Conservation (phyloP, 2,797 vertebrate species). For the Emydoidea blandingii region DNA sequence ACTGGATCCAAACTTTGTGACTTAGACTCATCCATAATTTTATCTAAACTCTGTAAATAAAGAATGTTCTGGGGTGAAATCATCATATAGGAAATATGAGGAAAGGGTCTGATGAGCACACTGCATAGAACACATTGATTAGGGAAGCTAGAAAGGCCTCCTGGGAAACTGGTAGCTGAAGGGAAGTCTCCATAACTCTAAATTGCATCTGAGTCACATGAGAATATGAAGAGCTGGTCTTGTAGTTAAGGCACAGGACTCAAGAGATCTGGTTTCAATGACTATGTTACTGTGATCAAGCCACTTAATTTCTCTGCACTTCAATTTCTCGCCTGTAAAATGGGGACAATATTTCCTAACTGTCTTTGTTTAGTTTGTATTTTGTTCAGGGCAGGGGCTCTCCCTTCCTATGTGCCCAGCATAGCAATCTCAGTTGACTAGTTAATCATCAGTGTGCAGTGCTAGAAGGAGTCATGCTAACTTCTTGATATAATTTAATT, state of each 20-base stretch:
- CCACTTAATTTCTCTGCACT: background rate
- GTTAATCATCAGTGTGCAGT: fast-evolving
- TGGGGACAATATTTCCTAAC: background rate
- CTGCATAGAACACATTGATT: background rate
- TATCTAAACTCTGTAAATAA: background rate
- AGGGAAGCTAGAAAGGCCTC: background rate
- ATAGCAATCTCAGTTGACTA: background rate
- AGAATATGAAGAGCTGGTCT: background rate
- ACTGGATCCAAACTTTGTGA: background rate
- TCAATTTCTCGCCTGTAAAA: background rate
- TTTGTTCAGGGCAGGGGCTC: background rate
- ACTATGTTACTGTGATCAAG: background rate
- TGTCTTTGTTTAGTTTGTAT: background rate
- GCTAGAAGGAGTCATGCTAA: slow-evolving; percentile 14
- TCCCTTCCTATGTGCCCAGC: background rate
- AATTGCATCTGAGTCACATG: background rate
- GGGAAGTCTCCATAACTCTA: background rate
- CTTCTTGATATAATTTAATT: fast-evolving
- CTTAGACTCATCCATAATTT: background rate
- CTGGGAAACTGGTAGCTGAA: background rate
- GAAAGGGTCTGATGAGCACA: background rate
- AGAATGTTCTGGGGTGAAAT: background rate
- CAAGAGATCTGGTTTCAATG: background rate
- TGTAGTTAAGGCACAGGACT: background rate
- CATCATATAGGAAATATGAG: background rate